These are phyloP conservation scores for Diploscapter pachys DNA, from an alignment of 1,140 invertebrate species.

Conservation along the genomic window DNA sequence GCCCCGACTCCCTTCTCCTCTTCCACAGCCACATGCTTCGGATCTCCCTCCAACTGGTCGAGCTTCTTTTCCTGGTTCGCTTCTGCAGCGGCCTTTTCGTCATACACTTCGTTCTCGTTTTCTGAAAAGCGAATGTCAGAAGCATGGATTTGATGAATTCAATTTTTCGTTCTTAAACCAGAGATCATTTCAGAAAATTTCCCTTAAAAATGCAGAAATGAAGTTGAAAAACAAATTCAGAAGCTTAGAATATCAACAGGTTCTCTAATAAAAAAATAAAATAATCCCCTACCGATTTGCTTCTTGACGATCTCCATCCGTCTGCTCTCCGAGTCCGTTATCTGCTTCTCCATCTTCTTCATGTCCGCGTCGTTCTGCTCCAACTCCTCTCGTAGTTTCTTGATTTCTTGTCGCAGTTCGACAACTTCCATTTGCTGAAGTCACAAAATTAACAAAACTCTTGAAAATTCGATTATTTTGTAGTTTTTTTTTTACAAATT, in stretches of 20 bases:
- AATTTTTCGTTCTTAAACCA: too few relatives aligned
- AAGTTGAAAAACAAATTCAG: too few relatives aligned
- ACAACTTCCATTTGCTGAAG: too few relatives aligned
- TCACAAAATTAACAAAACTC: too few relatives aligned
- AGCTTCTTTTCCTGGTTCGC: constrained; percentile 8
- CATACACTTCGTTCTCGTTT: constrained; percentile 21
- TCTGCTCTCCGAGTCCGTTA: neutral
- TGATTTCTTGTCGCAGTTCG: neutral
- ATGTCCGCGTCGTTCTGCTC: constrained; percentile 1
- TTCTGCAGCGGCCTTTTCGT: constrained; percentile 13
- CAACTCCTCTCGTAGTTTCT: constrained; percentile 2
- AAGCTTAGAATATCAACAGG: neutral
- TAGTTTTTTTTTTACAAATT: too few relatives aligned
- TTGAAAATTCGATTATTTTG: too few relatives aligned
- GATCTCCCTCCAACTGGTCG: neutral
- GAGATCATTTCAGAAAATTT: too few relatives aligned
- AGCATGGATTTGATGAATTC: too few relatives aligned
- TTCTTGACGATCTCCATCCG: neutral
- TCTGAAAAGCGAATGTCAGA: neutral
- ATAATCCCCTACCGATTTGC: constrained; percentile 2
- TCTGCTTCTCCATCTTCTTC: constrained; percentile 1
- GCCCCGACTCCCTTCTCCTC: constrained; percentile 2
- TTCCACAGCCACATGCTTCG: neutral
- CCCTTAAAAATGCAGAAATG: too few relatives aligned
- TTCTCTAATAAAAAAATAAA: neutral